Conservation (phyloP, 2,888 invertebrate species). For the Ethmia dodecea region DNA sequence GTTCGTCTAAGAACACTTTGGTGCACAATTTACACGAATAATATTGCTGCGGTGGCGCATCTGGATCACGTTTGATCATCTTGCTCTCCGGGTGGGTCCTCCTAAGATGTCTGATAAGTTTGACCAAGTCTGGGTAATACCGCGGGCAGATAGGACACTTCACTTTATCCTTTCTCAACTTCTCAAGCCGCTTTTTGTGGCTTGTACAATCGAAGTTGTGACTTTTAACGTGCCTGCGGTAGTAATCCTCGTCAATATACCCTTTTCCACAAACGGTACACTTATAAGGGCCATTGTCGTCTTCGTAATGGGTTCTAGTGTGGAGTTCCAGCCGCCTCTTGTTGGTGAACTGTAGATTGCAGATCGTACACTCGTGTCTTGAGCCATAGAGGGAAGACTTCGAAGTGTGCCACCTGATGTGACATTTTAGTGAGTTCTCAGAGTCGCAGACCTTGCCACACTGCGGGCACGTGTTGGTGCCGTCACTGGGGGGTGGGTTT, state of each 20-base stretch:
- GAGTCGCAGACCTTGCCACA: slow-evolving; percentile 67
- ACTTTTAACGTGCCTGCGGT: slow-evolving; percentile 66
- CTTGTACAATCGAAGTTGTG: slow-evolving; percentile 69
- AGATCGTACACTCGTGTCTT: slow-evolving; percentile 65
- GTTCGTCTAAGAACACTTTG: slow-evolving; percentile 57
- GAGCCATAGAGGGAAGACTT: slow-evolving; percentile 58
- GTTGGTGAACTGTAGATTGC: slow-evolving; percentile 64
- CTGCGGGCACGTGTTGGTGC: slow-evolving; percentile 56
- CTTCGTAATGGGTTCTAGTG: slow-evolving; percentile 66
- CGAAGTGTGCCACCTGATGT: slow-evolving; percentile 63
- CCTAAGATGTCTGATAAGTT: slow-evolving; percentile 63
- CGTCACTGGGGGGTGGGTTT: slow-evolving; percentile 36
- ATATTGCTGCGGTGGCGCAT: slow-evolving; percentile 55
- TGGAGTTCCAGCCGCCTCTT: slow-evolving; percentile 66
- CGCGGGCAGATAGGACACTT: slow-evolving; percentile 67
- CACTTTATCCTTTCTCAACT: slow-evolving; percentile 57
- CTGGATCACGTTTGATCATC: slow-evolving; percentile 71
- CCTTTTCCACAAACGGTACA: slow-evolving; percentile 72
- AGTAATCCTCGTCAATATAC: slow-evolving; percentile 70
- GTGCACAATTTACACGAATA: slow-evolving; percentile 67
- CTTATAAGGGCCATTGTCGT: slow-evolving; percentile 69
- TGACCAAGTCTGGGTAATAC: slow-evolving; percentile 57
- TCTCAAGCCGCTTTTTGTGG: slow-evolving; percentile 58
- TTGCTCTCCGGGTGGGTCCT: slow-evolving; percentile 69
- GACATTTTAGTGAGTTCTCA: slow-evolving; percentile 59